phyloP scores from a whole-genome alignment of 2,797 vertebrate genomes.

The Acanthurus tractus region DNA sequence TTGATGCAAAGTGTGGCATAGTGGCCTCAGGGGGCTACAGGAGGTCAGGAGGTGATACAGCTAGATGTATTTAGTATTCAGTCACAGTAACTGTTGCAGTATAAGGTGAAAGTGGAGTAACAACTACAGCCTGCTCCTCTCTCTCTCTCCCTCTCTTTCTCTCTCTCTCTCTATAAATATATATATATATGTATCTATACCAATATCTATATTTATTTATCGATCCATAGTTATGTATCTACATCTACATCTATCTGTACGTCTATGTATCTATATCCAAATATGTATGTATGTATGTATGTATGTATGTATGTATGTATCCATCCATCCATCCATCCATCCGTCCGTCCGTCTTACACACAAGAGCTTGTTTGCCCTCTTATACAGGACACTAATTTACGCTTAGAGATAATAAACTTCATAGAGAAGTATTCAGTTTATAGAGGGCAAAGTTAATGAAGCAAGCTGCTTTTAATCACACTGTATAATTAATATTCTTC shows the following conservation, averaged over 20 bases:
- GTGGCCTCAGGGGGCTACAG: conserved; percentile 15
- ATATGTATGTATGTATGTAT: too few relatives aligned
- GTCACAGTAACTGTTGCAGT: conserved; percentile 45
- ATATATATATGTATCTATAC: too few relatives aligned
- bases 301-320: too few relatives aligned
- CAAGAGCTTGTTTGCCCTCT: background rate
- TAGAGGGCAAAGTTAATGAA: background rate
- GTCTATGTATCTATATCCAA: too few relatives aligned
- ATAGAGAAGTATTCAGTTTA: conserved; percentile 5
- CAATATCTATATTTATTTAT: too few relatives aligned
- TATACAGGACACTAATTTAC: background rate
- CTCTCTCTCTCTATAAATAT: too few relatives aligned
- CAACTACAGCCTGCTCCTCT: background rate
- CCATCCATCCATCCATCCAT: too few relatives aligned
- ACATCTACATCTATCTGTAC: too few relatives aligned
- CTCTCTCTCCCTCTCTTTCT: too few relatives aligned
- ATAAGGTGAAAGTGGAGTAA: conserved; percentile 13
- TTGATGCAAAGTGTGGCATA: conserved; percentile 9
- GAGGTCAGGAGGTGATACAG: conserved; percentile 54
- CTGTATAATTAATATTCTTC: conserved; percentile 22
- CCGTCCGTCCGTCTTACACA: background rate
- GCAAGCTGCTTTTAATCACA: conserved; percentile 10
- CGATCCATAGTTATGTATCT: too few relatives aligned
- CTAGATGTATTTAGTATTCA: conserved; percentile 62
- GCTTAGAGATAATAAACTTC: background rate